phyloP scores from a whole-genome alignment of 2,797 vertebrate species.

The Pseudochromis fuscus region DNA sequence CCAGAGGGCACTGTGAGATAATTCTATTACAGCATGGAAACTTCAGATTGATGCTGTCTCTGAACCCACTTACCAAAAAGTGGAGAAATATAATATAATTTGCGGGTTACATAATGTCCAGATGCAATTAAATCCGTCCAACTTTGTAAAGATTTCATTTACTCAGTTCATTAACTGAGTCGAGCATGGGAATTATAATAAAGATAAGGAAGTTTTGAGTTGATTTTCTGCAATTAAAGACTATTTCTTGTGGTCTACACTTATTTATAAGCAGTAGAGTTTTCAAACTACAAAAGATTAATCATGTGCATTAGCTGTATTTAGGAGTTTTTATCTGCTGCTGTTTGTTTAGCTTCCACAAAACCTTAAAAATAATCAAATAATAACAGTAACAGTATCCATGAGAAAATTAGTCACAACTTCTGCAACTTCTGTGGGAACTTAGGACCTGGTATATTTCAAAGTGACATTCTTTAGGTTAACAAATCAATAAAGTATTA shows the following conservation, averaged over 20 bases:
- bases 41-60: slow-evolving; percentile 13
- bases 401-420: neutral
- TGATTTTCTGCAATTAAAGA: neutral
- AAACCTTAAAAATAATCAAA: neutral
- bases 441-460: neutral
- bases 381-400: neutral
- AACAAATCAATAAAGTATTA: neutral
- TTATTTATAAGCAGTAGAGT: neutral
- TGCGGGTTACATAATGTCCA: slow-evolving; percentile 27
- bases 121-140: slow-evolving; percentile 33
- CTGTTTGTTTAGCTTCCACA: neutral
- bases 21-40: slow-evolving; percentile 21
- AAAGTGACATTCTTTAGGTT: neutral
- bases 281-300: neutral
- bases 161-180: slow-evolving; percentile 3
- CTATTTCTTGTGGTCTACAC: neutral
- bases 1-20: slow-evolving; percentile 73
- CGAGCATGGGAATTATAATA: slow-evolving; percentile 24
- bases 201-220: slow-evolving; percentile 8
- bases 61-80: slow-evolving; percentile 30
- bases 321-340: neutral
- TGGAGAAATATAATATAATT: slow-evolving; percentile 24
- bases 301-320: neutral
- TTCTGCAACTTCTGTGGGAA: neutral
- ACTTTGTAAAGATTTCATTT: slow-evolving; percentile 15